Base-by-base conservation (phyloP, 2,113 vertebrate genomes). In the Petrocephalus zakoni region DNA sequence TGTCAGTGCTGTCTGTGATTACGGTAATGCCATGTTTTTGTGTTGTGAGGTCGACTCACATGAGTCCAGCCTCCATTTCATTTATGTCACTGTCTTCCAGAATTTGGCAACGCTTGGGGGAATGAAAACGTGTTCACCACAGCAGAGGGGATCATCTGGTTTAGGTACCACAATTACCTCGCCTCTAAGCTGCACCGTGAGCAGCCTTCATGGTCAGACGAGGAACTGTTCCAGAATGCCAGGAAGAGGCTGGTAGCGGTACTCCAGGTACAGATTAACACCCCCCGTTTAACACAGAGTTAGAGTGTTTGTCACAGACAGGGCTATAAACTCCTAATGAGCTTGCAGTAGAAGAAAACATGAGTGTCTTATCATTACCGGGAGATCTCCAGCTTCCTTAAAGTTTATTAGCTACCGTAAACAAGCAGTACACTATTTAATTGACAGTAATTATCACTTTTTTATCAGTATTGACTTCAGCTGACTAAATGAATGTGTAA, bases 121-220 rank as follows among this genome's bases (percentile, higher is more conserved):
- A 99, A 99, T 46, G 97, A 98, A 93, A 98, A 96, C 90, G 91
- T 93, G 90, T 99, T 99, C 94, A 95, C 97, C 7, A 96, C 96
- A 94, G 97, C 97, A 4, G 93, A 95, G 90, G 96, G 95, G 89
- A 96, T 99, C 15, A 92, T 95, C 87, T 99, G 98, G 98, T 99
- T 97, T 93, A 97, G 97, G 86, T 99, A 97, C 95, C 98, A 99
- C 95, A 99, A 99, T 94, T 87, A 96, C 64, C 82, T 95, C 4
- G 97, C 98, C 5, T 6, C 86, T 34, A 64, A 2, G 10, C 90
- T 98, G 89, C 93, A 95, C 2, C 17, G 52, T 87, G 0, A 89
- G 25, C 92, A 98, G 85, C 95, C 95, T 1, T 49, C 11, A 49
- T 98, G 97, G 97, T 95, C 96, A 0, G 98, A 99, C 51, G 97